Conservation (phyloP, 2,797 vertebrate genomes). For the Rhabdomys pumilio region DNA sequence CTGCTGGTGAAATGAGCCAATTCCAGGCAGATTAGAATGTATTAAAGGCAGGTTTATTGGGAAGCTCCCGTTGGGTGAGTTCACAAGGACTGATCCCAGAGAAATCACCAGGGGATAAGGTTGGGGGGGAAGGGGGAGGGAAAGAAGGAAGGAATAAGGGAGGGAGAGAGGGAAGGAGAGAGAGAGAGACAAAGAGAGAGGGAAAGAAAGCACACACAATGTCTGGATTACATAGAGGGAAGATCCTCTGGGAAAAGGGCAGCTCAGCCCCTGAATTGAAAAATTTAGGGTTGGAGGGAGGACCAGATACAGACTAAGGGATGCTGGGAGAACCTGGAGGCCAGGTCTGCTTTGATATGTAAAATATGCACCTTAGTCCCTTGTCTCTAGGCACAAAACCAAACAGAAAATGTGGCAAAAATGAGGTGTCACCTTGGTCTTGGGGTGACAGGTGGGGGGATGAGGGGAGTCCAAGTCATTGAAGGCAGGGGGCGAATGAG, state of each 20-base stretch:
- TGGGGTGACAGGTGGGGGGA: background rate
- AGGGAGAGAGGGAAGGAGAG: no score
- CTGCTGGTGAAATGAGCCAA: background rate
- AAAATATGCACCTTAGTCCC: background rate
- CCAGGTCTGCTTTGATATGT: background rate
- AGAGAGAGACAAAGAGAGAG: no score
- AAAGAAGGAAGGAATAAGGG: background rate
- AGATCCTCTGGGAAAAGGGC: background rate
- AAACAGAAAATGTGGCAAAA: background rate
- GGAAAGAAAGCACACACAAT: background rate
- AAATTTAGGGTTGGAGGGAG: no score
- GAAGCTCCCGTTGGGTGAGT: background rate
- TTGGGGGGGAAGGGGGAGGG: no score
- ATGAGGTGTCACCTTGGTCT: background rate
- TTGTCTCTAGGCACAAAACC: background rate
- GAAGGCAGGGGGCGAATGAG: no score
- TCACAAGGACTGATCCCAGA: background rate
- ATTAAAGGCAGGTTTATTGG: background rate
- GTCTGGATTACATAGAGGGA: background rate
- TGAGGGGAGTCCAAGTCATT: background rate
- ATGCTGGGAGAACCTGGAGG: background rate
- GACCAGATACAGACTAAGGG: background rate
- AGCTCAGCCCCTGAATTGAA: background rate
- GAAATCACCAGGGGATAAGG: background rate
- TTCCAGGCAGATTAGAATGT: background rate